A percentile compares a stretch with the other conserved stretches of the same genome.
These are phyloP conservation scores for Cotesia glomerata DNA, from an alignment of 1,140 invertebrate species.

Conservation along the genomic window DNA sequence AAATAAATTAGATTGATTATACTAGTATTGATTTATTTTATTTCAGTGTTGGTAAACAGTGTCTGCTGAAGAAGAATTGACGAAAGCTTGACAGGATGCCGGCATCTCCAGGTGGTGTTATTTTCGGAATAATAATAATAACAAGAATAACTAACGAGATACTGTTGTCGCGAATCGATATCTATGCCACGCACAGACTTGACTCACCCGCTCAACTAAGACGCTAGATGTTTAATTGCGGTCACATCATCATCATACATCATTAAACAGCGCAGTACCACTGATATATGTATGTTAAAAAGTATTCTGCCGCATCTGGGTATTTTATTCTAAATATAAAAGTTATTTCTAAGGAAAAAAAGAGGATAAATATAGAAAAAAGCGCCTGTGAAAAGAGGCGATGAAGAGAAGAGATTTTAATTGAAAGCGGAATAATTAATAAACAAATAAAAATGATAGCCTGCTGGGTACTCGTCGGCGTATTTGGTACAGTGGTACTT, in stretches of 20 bases:
- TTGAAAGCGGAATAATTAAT: not conserved
- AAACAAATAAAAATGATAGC: slow-evolving; percentile 45
- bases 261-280: too few relatives aligned
- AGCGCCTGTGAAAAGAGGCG: not conserved
- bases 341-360: too few relatives aligned
- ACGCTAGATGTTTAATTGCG: too few relatives aligned
- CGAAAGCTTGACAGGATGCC: not conserved
- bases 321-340: too few relatives aligned
- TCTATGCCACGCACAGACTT: not conserved
- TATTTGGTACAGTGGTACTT: slow-evolving; percentile 61
- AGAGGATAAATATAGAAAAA: too few relatives aligned
- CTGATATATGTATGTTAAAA: too few relatives aligned
- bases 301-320: too few relatives aligned
- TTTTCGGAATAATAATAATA: not conserved
- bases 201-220: not conserved
- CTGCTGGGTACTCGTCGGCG: slow-evolving; percentile 61
- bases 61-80: too few relatives aligned
- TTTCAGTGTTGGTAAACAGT: too few relatives aligned
- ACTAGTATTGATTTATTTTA: not conserved
- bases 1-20: too few relatives aligned
- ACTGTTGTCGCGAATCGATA: not conserved
- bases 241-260: too few relatives aligned
- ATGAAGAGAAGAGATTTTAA: not conserved
- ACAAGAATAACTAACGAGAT: not conserved
- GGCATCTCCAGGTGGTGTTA: slow-evolving; percentile 22